These are phyloP conservation scores for Onychorhynchus coronatus DNA, from an alignment of 2,113 vertebrate species.

Conservation along the genomic window DNA sequence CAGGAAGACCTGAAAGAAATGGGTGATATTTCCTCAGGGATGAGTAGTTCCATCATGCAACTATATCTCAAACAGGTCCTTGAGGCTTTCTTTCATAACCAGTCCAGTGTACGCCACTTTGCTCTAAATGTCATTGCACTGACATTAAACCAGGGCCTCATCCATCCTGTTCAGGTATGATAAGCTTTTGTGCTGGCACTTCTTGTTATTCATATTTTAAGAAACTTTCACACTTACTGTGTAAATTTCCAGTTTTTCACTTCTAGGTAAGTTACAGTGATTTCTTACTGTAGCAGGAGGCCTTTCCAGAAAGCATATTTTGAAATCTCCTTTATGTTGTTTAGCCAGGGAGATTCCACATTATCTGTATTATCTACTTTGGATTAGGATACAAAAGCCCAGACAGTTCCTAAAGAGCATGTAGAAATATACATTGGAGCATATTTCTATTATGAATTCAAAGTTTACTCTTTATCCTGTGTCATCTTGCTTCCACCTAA, in stretches of 20 bases:
- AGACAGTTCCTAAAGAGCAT: neutral
- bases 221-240: neutral
- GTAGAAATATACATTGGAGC: neutral
- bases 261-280: neutral
- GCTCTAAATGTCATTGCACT: constrained; percentile 97
- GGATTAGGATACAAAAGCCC: neutral
- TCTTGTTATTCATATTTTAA: neutral
- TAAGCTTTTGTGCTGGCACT: neutral
- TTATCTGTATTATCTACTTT: neutral
- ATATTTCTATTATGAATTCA: neutral
- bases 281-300: neutral
- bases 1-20: constrained; percentile 99
- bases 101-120: constrained; percentile 96
- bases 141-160: constrained; percentile 96
- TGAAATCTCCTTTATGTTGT: neutral
- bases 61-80: constrained; percentile 99
- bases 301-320: neutral
- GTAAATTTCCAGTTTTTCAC: neutral
- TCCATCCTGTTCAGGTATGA: constrained; percentile 96
- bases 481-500: neutral
- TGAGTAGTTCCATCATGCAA: constrained; percentile 99
- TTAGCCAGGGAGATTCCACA: neutral
- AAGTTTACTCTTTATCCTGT: neutral
- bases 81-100: constrained; percentile 94
- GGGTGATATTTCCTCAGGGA: constrained; percentile 98